Base-by-base conservation (phyloP, 2,888 invertebrate species). In the Dorcus hopei region DNA sequence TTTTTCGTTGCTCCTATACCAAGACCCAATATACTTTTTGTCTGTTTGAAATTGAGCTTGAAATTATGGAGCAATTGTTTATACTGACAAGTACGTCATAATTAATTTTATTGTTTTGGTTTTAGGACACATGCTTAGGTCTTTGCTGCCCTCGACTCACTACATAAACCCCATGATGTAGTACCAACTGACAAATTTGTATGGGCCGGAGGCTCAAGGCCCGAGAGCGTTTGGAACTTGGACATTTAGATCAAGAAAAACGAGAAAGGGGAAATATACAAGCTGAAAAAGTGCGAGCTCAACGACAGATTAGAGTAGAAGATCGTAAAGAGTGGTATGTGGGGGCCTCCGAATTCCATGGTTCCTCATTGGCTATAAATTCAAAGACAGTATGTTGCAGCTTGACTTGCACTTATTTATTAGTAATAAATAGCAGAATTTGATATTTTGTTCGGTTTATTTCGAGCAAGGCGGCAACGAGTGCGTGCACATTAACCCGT, bases 301-400 rank as follows among this genome's bases (percentile, higher is more conserved):
- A 89, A 89, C 73, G 93, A 93, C 72, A 83, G 93, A 65, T 82
- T 95, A 64, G 94, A 95, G 80, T 95, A 95, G 74, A 96, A 94
- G 76, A 83, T 94, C 64, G 80, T 91, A 80, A 90, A 96, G 80
- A 86, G 75, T 50, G 77, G 77, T 1, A 78, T 78, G 79, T 49
- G 81, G 66, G 65, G 79, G 2, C 77, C 77, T 52, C 78, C 68
- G 49, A 77, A 71, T 66, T 76, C 69, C 54, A 81, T 91, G 68
- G 91, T 91, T 75, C 90, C 91, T 0, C 78, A 86, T 71, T 87
- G 95, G 95, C 79, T 96, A 68, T 96, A 97, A 75, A 87, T 96
- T 76, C 96, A 96, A 74, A 82, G 94, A 73, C 83, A 91, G 74
- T 78, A 78, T 57, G 77, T 77, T 0, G 75, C 74, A 9, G 75